Percentiles rank a stretch among this genome's conserved stretches.
phyloP scores from a whole-genome alignment of 2,113 vertebrate genomes.

The Megaceryle maxima region DNA sequence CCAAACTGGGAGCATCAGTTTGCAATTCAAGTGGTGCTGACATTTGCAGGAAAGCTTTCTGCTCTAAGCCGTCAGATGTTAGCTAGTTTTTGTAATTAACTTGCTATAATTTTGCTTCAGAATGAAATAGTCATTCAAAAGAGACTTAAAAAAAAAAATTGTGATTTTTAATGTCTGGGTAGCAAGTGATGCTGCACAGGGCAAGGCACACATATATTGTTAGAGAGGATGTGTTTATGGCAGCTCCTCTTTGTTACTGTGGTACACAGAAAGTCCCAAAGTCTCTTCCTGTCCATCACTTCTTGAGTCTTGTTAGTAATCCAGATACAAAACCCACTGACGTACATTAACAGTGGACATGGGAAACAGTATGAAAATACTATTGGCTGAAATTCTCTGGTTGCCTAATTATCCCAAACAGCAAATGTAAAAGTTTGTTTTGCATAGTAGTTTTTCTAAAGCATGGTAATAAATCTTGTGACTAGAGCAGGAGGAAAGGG shows the following conservation, averaged over 20 bases:
- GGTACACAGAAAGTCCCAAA: neutral
- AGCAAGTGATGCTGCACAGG: conserved; percentile 10
- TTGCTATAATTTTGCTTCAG: conserved; percentile 50
- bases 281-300: conserved; percentile 8
- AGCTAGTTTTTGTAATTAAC: conserved; percentile 60
- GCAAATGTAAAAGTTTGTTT: neutral
- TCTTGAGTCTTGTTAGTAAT: neutral
- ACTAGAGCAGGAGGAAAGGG: neutral
- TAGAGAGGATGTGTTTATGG: neutral
- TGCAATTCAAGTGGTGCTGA: conserved; percentile 23
- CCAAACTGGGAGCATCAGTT: neutral
- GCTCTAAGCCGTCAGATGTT: conserved; percentile 32
- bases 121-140: conserved; percentile 63
- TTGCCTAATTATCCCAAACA: neutral
- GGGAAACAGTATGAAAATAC: neutral
- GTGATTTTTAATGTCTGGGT: conserved; percentile 2
- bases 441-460: neutral
- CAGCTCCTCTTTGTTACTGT: conserved; percentile 20
- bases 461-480: neutral
- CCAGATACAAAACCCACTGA: neutral
- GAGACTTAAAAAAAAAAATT: conserved; percentile 26
- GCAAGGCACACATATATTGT: neutral
- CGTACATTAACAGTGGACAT: neutral
- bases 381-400: neutral
- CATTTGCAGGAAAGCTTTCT: neutral